Percentiles rank a stretch among this genome's conserved stretches.
These are phyloP conservation scores for Oncorhynchus gorbuscha DNA, from an alignment of 2,113 vertebrate species.

Conservation along the genomic window DNA sequence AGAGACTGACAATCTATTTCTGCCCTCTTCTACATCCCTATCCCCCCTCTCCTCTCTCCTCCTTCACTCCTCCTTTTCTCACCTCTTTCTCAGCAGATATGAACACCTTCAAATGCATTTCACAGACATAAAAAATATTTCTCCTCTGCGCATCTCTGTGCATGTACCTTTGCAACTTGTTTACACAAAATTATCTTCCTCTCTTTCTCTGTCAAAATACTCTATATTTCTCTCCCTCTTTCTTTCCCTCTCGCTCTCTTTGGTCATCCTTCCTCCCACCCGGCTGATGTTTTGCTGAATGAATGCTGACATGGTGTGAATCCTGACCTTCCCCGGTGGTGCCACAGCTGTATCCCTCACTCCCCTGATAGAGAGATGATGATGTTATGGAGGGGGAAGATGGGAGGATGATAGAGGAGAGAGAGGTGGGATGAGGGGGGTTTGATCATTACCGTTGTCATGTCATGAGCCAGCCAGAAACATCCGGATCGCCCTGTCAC, in stretches of 20 bases:
- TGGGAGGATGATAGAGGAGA: conserved; percentile 16
- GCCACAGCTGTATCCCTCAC: background rate
- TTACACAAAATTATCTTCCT: background rate
- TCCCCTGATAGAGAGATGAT: background rate
- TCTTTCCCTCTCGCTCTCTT: conserved; percentile 31
- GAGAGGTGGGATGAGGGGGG: conserved; percentile 23
- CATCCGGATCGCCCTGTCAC: conserved; percentile 53
- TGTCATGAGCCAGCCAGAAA: conserved; percentile 64
- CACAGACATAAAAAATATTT: background rate
- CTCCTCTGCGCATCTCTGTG: background rate
- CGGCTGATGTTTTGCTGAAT: conserved; percentile 37
- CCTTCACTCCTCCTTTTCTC: background rate
- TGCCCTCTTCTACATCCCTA: too few species aligned
- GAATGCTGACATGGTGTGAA: conserved; percentile 4
- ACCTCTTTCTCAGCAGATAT: too few species aligned
- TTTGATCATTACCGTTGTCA: conserved; percentile 54
- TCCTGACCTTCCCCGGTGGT: background rate
- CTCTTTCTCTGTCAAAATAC: conserved; percentile 22
- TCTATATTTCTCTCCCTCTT: background rate
- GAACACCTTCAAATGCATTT: too few species aligned
- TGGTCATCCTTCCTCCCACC: conserved; percentile 22
- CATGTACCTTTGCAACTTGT: background rate
- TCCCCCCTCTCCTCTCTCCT: background rate
- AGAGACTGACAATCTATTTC: background rate
- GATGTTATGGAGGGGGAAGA: background rate